A percentile compares a stretch with the other conserved stretches of the same genome.
phyloP scores from a whole-genome alignment of 2,888 invertebrate genomes.

The Rutpela maculata region DNA sequence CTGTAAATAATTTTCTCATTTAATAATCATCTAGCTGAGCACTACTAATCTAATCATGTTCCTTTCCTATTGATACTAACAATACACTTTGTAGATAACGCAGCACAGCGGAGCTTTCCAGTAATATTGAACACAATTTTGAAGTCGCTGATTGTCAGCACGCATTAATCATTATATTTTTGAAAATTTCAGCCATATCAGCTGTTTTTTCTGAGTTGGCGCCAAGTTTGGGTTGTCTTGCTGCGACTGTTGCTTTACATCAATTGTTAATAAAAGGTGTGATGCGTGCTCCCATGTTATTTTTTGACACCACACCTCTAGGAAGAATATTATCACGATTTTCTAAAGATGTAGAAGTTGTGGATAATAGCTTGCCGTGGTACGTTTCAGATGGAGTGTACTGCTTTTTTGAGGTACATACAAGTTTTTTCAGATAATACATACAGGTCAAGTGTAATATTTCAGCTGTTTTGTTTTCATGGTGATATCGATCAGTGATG shows the following conservation, averaged over 20 bases:
- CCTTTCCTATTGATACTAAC: neutral
- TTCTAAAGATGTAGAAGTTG: constrained; percentile 83
- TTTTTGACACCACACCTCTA: constrained; percentile 87
- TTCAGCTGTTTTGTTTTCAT: neutral
- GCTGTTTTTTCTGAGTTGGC: constrained; percentile 74
- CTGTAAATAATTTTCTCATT: constrained; percentile 10
- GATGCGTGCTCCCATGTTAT: constrained; percentile 82
- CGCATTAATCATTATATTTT: constrained; percentile 21
- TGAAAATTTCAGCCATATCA: constrained; percentile 74
- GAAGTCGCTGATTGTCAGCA: neutral
- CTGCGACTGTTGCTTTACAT: constrained; percentile 81
- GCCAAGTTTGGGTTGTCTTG: constrained; percentile 78
- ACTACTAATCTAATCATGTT: neutral
- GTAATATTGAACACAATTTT: neutral
- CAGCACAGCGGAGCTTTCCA: constrained; percentile 4
- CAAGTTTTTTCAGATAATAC: constrained; percentile 11
- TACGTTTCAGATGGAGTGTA: constrained; percentile 81
- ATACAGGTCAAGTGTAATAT: neutral
- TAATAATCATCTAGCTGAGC: neutral
- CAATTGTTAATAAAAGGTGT: constrained; percentile 78
- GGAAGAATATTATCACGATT: constrained; percentile 86
- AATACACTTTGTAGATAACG: neutral
- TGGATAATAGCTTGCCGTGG: constrained; percentile 82
- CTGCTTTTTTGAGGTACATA: constrained; percentile 84
- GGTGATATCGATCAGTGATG: neutral